These are phyloP conservation scores for Thripadectes ignobilis DNA, from an alignment of 2,797 vertebrate species.

Conservation along the genomic window DNA sequence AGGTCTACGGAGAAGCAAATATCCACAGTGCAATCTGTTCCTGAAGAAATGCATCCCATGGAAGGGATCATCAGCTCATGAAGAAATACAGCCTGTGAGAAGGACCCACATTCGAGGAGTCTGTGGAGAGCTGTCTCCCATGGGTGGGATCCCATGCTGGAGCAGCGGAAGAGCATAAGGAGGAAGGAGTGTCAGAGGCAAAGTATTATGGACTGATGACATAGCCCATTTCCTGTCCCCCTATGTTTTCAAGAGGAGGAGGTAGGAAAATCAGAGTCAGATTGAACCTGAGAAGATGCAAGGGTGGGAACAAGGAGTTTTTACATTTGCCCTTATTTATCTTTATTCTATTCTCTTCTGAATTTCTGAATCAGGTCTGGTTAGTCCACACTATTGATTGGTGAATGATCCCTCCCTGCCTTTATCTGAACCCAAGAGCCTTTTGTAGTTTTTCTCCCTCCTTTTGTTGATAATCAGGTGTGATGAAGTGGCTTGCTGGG, in stretches of 20 bases:
- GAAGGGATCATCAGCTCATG: background rate
- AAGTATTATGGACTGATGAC: background rate
- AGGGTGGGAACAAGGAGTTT: background rate
- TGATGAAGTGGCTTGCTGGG: too few relatives aligned
- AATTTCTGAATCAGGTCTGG: background rate
- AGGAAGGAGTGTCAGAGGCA: background rate
- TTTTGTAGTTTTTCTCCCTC: background rate
- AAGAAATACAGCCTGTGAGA: background rate
- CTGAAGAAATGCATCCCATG: rapidly evolving
- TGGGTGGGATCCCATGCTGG: too few relatives aligned
- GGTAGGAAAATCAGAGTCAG: background rate
- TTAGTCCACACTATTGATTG: background rate
- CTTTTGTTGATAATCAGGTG: background rate
- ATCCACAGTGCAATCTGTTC: background rate
- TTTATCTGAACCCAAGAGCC: background rate
- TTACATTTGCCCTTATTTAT: background rate
- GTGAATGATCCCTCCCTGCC: background rate
- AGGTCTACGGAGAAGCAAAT: background rate
- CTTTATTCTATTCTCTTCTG: background rate
- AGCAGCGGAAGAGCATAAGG: too few relatives aligned
- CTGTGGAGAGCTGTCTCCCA: background rate
- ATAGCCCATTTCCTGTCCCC: background rate
- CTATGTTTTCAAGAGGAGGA: background rate
- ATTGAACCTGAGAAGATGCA: background rate
- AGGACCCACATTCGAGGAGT: background rate